These are phyloP conservation scores for Chrysemys picta DNA, from an alignment of 2,113 vertebrate species.

Conservation along the genomic window DNA sequence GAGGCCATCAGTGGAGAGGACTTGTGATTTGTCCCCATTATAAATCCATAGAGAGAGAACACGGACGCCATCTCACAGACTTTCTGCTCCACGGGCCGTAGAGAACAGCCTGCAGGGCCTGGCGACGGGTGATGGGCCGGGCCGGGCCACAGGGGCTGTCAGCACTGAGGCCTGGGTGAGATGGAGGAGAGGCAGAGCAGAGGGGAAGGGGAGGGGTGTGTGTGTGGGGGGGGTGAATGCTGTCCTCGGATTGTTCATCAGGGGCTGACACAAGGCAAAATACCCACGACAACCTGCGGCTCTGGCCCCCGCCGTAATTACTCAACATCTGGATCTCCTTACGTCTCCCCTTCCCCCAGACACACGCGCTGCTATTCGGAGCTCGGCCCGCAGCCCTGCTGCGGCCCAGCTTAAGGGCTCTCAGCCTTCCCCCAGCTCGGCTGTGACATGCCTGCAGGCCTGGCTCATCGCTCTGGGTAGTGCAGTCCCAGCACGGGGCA, in stretches of 20 bases:
- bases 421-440: slow-evolving; percentile 42
- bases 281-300: slow-evolving; percentile 47
- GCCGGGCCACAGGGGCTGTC: background rate
- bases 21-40: background rate
- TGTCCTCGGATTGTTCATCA: background rate
- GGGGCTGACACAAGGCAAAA: slow-evolving; percentile 6
- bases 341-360: background rate
- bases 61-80: too few relatives aligned
- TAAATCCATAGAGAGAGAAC: background rate
- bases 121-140: too few relatives aligned
- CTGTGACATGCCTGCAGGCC: background rate
- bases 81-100: background rate
- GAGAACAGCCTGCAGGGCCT: background rate
- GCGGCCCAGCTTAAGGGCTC: background rate
- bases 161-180: background rate
- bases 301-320: slow-evolving; percentile 55
- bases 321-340: background rate
- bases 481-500: background rate
- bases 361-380: background rate
- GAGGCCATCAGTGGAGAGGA: background rate
- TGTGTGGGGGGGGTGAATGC: background rate
- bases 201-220: background rate
- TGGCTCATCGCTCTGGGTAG: background rate
- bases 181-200: background rate
- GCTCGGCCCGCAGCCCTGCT: background rate